Conservation (phyloP, 1,140 invertebrate species). For the Tribolium castaneum region DNA sequence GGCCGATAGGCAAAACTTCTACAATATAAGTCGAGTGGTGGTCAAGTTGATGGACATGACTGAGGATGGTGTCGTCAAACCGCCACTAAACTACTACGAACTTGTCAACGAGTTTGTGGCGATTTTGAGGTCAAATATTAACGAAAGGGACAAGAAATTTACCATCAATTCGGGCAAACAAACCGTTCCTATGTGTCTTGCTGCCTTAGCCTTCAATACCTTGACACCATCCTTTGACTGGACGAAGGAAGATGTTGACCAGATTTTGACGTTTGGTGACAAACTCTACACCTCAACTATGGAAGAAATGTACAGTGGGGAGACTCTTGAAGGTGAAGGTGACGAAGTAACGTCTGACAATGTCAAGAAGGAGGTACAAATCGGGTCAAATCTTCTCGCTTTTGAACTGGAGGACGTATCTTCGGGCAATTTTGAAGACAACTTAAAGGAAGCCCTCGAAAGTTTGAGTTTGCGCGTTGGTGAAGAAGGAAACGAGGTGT, state of each 20-base stretch:
- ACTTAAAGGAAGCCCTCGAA: conserved; percentile 44
- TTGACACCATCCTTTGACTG: conserved; percentile 54
- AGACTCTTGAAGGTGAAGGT: conserved; percentile 37
- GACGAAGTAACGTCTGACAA: conserved; percentile 56
- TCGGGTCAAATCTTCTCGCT: conserved; percentile 58
- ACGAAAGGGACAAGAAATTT: conserved; percentile 51
- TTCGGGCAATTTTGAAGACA: conserved; percentile 53
- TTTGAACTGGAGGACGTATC: conserved; percentile 48
- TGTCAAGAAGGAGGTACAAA: conserved; percentile 55
- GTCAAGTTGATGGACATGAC: conserved; percentile 49
- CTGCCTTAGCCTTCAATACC: conserved; percentile 55
- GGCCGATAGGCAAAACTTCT: conserved; percentile 51
- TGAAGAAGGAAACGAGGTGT: conserved; percentile 47
- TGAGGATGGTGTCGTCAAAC: conserved; percentile 50
- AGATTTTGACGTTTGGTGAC: conserved; percentile 53
- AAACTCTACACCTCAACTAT: conserved; percentile 40
- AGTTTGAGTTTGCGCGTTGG: conserved; percentile 31
- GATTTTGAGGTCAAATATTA: conserved; percentile 51
- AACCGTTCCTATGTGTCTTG: conserved; percentile 58
- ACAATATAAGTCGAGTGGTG: conserved; percentile 56
- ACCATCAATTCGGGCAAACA: conserved; percentile 57
- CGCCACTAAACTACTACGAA: conserved; percentile 55
- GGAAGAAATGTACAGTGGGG: conserved; percentile 38
- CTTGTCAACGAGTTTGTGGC: conserved; percentile 51
- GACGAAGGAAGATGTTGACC: conserved; percentile 56